Conservation (phyloP, 2,888 invertebrate species). For the Tipula unca region DNA sequence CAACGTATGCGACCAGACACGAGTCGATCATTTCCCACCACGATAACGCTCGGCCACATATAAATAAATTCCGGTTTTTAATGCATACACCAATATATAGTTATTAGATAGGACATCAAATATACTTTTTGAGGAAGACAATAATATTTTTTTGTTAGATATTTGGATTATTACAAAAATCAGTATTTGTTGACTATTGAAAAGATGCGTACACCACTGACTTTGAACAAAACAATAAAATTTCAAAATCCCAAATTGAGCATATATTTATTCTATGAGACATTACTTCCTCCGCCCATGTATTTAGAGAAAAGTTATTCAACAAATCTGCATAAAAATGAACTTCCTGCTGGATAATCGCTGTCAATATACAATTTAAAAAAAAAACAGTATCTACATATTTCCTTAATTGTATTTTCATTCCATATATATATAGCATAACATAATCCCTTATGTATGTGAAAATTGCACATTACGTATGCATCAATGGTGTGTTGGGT, state of each 20-base stretch:
- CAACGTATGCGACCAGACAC: too few species aligned
- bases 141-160: too few species aligned
- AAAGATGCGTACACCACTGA: too few species aligned
- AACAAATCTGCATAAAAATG: not conserved
- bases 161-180: too few species aligned
- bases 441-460: not conserved
- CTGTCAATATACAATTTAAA: not conserved
- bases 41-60: too few species aligned
- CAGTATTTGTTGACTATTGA: too few species aligned
- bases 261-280: not conserved
- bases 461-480: not conserved
- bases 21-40: too few species aligned
- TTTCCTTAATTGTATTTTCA: not conserved
- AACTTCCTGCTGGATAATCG: not conserved
- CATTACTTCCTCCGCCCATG: not conserved
- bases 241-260: not conserved
- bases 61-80: too few species aligned
- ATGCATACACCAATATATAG: too few species aligned
- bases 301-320: not conserved
- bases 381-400: not conserved
- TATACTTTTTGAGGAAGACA: too few species aligned
- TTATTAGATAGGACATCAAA: too few species aligned
- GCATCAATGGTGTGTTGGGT: not conserved
- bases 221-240: too few species aligned
- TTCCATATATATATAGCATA: not conserved